phyloP scores from a whole-genome alignment of 2,888 invertebrate genomes.

The Physocephala rufipes region DNA sequence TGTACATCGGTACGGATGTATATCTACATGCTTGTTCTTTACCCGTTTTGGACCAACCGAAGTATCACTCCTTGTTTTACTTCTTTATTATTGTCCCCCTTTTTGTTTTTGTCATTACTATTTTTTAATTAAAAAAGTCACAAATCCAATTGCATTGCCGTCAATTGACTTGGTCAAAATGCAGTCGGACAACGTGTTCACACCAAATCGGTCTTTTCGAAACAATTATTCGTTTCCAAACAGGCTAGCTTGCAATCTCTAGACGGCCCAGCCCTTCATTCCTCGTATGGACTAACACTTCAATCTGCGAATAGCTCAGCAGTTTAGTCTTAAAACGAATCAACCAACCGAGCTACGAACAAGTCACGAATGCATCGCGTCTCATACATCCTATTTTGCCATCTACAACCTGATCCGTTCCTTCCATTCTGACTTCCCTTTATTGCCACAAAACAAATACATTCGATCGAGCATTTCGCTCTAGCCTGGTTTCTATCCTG shows the following conservation, averaged over 20 bases:
- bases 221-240: background rate
- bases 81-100: background rate
- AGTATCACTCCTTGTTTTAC: background rate
- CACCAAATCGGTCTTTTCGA: slow-evolving; percentile 21
- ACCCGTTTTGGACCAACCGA: background rate
- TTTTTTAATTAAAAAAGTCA: slow-evolving; percentile 11
- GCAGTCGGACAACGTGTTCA: slow-evolving; percentile 33
- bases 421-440: background rate
- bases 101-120: background rate
- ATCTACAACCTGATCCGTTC: background rate
- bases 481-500: background rate
- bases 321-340: too few relatives aligned
- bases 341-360: background rate
- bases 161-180: slow-evolving; percentile 24
- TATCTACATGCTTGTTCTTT: background rate
- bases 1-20: too few relatives aligned
- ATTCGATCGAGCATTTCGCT: background rate
- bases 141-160: slow-evolving; percentile 33
- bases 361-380: too few relatives aligned
- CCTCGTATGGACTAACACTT: background rate
- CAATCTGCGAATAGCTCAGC: too few relatives aligned
- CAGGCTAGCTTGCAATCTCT: background rate
- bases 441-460: background rate
- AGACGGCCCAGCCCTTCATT: background rate
- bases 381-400: too few relatives aligned